These are phyloP conservation scores for Cryptocephalus moraei DNA, from an alignment of 2,888 invertebrate species.

Conservation along the genomic window DNA sequence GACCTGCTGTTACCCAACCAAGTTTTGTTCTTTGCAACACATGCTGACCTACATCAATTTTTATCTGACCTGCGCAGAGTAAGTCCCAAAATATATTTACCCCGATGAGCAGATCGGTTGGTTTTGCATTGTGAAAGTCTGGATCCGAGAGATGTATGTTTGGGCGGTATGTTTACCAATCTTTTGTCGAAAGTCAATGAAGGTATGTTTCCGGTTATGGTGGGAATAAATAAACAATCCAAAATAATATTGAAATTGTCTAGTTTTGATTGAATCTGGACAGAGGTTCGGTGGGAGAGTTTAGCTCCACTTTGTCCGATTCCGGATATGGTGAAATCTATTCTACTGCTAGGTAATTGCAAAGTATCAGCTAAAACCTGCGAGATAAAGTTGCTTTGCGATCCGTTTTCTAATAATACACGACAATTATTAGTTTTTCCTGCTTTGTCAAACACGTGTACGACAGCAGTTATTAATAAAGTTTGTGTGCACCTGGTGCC, in stretches of 20 bases:
- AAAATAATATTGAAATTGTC: neutral
- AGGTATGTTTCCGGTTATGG: neutral
- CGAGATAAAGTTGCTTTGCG: neutral
- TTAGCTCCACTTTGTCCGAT: neutral
- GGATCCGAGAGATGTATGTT: slow-evolving; percentile 2
- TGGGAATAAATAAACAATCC: neutral
- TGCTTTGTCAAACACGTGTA: neutral
- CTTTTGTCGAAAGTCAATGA: neutral
- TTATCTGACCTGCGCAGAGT: slow-evolving; percentile 5
- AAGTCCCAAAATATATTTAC: slow-evolving; percentile 1
- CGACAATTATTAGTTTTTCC: neutral
- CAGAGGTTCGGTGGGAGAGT: neutral
- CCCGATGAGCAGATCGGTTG: neutral
- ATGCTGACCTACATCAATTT: slow-evolving; percentile 2
- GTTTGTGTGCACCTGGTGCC: neutral
- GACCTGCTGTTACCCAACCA: neutral
- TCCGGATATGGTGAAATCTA: neutral
- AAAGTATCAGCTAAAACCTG: neutral
- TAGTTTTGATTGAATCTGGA: neutral
- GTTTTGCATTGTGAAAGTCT: slow-evolving; percentile 1
- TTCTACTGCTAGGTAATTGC: neutral
- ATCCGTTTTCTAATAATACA: neutral
- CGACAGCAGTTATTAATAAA: neutral
- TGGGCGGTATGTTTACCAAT: neutral
- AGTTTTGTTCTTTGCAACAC: slow-evolving; percentile 4